Evolutionary conservation across 1,140 invertebrate genomes (phyloP), one percentile per base, ranked within the genome.

Genomic region (Babylonia areolata): DNA sequence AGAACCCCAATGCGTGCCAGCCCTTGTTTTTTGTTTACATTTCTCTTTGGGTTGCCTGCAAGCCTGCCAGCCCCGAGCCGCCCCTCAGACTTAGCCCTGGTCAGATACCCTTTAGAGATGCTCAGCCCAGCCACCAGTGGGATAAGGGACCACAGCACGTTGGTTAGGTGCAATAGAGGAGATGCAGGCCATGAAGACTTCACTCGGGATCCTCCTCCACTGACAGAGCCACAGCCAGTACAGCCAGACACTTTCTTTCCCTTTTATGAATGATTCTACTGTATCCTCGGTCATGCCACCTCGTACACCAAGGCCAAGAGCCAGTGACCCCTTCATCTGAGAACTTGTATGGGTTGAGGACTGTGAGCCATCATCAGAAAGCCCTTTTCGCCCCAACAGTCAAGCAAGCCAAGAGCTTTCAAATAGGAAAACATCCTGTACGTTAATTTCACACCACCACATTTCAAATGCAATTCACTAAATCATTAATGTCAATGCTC

Each of bases 401-500:
- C 54, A 84, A 84, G n/a, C 64, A 54, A 69, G 54, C 81, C 82
- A 64, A 84, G 82, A 42, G 82, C 82, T 84, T 64, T 64, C 58
- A 64, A 69, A 73, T 69, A 84, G 82, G 82, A 84, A 84, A 84
- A 84, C 82, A 84, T 64, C 82, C 75, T 58, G 75, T 40, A 28
- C 28, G 40, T 84, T 84, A 84, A 84, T 37, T 73, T 84, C 64
- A 84, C 64, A 73, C 82, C 82, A 84, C 82, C 69, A 73, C 58
- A 64, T 64, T n/a, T 23, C 17, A 64, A 64, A 64, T 64, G 58
- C 58, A 64, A 20, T 64, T 23, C 15, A 12, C 28, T 6, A 64
- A 64, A n/a, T n/a, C 15, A 64, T 23, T 23, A 12, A 64, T 23
- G 58, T n/a, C 58, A 64, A 51, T 51, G 17, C 46, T 51, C 46